A percentile compares a stretch with the other conserved stretches of the same genome.
Conservation (phyloP, 1,140 invertebrate genomes). For the Drosophila carrolli region DNA sequence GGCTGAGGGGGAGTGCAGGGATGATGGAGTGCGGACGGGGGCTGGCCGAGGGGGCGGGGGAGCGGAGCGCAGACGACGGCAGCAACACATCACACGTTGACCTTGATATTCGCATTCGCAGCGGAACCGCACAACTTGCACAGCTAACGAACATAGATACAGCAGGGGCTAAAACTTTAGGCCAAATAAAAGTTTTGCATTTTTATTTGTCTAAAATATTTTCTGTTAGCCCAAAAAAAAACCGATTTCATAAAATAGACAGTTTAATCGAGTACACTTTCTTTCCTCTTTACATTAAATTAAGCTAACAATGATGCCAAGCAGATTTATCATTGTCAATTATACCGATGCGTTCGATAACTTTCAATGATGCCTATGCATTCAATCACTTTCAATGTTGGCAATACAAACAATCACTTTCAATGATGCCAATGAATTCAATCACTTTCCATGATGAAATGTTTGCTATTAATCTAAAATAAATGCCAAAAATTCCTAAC, state of each 20-base stretch:
- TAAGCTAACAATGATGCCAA: no score
- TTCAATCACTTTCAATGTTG: not conserved
- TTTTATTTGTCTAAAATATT: no score
- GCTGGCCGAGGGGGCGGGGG: conserved; percentile 6
- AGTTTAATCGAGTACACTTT: not conserved
- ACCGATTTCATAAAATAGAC: no score
- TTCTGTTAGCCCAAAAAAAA: not conserved
- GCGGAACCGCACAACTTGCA: conserved; percentile 71
- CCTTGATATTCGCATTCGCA: conserved; percentile 84
- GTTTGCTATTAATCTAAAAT: no score
- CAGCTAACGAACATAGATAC: conserved; percentile 11
- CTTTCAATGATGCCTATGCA: not conserved
- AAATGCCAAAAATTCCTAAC: no score
- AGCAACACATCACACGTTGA: conserved; percentile 76
- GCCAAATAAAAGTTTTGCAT: not conserved
- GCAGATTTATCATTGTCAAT: no score
- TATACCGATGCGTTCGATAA: no score
- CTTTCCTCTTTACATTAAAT: no score
- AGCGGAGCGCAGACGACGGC: conserved; percentile 12
- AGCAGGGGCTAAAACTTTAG: not conserved
- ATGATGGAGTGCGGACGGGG: conserved; percentile 1
- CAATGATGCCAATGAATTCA: not conserved
- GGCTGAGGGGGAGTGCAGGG: not conserved
- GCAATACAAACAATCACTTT: not conserved
- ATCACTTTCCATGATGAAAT: no score